phyloP scores from a whole-genome alignment of 2,113 vertebrate genomes.

The Mastomys coucha region DNA sequence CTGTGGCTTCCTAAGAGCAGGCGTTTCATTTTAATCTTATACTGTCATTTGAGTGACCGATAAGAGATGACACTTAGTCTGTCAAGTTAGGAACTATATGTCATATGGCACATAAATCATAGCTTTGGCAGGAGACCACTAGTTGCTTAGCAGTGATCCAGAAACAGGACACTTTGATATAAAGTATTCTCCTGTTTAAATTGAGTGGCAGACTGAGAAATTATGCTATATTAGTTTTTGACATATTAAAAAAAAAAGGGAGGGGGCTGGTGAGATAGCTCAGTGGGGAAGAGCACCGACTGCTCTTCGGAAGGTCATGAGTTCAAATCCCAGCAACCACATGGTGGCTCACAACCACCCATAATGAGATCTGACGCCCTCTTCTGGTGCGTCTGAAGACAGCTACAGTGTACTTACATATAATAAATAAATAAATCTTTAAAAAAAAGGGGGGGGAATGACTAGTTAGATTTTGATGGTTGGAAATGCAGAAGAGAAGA shows the following conservation, averaged over 20 bases:
- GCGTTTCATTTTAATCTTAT: constrained; percentile 40
- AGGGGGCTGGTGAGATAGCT: no score
- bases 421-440: no score
- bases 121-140: not conserved
- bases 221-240: constrained; percentile 60
- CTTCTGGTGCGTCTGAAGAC: no score
- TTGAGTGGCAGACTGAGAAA: constrained; percentile 38
- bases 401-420: no score
- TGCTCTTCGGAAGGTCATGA: no score
- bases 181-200: not conserved
- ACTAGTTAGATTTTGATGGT: not conserved
- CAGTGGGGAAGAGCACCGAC: no score
- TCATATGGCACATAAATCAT: not conserved
- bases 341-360: no score
- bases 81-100: constrained; percentile 19
- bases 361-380: no score
- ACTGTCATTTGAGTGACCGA: not conserved
- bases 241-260: constrained; percentile 55
- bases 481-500: not conserved
- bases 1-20: not conserved
- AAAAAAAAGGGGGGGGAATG: not conserved
- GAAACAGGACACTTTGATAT: constrained; percentile 22
- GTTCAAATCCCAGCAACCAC: no score
- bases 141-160: not conserved
- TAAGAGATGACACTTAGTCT: constrained; percentile 12